A percentile compares a stretch with the other conserved stretches of the same genome.
Evolutionary conservation across 64 coral and sea anemone species (phyloP).

Genomic region (Stylophora pistillata): DNA sequence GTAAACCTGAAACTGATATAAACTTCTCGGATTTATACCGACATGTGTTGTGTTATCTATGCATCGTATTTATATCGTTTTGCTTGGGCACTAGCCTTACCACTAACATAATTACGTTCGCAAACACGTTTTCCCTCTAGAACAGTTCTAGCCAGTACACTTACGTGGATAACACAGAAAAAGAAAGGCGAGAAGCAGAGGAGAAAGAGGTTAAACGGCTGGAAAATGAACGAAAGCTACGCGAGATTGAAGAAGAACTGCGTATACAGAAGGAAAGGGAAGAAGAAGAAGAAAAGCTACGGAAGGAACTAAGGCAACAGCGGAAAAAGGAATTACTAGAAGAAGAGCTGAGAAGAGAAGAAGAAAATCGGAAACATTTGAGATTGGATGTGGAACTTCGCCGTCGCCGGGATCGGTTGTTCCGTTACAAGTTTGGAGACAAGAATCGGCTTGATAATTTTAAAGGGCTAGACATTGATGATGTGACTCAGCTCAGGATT

Average conservation of each 20-base stretch:
- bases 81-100: no score
- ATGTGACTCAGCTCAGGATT: slow-evolving; percentile 50
- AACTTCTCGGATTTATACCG: no score
- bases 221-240: slow-evolving; percentile 29
- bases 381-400: slow-evolving; percentile 3
- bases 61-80: no score
- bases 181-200: not conserved
- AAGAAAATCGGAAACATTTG: not conserved
- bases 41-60: no score
- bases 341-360: slow-evolving; percentile 8
- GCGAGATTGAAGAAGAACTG: slow-evolving; percentile 20
- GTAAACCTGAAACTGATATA: no score
- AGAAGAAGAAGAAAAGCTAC: slow-evolving; percentile 16
- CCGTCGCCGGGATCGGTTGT: slow-evolving; percentile 21
- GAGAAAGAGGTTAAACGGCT: slow-evolving; percentile 2
- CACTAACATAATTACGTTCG: no score
- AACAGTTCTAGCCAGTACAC: not conserved
- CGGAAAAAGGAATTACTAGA: not conserved
- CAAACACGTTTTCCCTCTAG: not conserved
- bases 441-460: slow-evolving; percentile 25
- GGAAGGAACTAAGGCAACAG: not conserved
- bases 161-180: slow-evolving; percentile 33
- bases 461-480: slow-evolving; percentile 1
- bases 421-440: slow-evolving; percentile 45
- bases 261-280: slow-evolving; percentile 27